A percentile compares a stretch with the other conserved stretches of the same genome.
phyloP scores from a whole-genome alignment of 1,140 invertebrate species.

The Microplitis mediator region DNA sequence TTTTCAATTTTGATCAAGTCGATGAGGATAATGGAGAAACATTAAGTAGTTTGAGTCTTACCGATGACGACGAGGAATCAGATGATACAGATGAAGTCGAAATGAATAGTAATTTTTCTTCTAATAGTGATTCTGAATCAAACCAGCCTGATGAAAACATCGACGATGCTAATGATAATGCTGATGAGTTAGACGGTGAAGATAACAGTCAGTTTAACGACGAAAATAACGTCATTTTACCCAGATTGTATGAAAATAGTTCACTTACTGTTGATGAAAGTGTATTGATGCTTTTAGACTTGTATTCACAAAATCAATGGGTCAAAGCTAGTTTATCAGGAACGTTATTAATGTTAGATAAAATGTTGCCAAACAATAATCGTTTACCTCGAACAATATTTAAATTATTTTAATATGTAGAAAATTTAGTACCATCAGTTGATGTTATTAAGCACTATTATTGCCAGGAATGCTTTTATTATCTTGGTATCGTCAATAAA shows the following conservation, averaged over 20 bases:
- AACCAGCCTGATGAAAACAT: not conserved
- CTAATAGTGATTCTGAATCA: too few species aligned
- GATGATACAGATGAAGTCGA: too few species aligned
- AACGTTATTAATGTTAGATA: not conserved
- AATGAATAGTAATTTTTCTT: too few species aligned
- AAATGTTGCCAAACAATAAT: not conserved
- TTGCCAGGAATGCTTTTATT: not conserved
- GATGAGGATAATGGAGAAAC: not conserved
- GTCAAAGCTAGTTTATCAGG: not conserved
- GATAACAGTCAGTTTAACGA: not conserved
- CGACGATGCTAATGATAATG: too few species aligned
- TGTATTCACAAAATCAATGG: too few species aligned
- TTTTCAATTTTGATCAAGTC: not conserved
- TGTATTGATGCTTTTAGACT: too few species aligned
- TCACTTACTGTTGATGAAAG: too few species aligned
- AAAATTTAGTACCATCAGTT: not conserved
- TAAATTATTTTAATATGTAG: not conserved
- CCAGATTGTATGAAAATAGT: too few species aligned
- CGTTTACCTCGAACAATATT: not conserved
- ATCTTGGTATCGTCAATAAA: not conserved
- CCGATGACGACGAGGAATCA: not conserved
- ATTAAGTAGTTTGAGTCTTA: not conserved
- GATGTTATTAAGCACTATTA: not conserved
- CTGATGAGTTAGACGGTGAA: too few species aligned
- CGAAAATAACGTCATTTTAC: too few species aligned